Percentiles rank a stretch among this genome's conserved stretches.
Conservation (phyloP, 2,888 invertebrate species). For the Brachycybe producta region DNA sequence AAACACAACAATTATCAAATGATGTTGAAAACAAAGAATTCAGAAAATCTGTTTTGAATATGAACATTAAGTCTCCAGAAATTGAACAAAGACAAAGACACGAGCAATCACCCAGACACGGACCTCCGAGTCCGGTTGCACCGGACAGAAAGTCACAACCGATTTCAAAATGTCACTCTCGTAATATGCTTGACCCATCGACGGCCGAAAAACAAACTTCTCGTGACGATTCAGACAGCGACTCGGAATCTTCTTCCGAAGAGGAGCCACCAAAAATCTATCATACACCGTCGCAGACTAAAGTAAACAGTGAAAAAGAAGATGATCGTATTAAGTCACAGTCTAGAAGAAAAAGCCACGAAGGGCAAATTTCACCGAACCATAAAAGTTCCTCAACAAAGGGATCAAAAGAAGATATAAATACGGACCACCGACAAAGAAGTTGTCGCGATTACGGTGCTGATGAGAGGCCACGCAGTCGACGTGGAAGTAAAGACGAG, state of each 20-base stretch:
- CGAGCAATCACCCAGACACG: not conserved
- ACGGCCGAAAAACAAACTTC: no score
- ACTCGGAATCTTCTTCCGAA: not conserved
- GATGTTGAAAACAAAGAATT: slow-evolving; percentile 13
- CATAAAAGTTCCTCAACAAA: not conserved
- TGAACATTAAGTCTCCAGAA: not conserved
- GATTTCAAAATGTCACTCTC: not conserved
- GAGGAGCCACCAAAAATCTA: not conserved
- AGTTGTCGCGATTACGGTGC: not conserved
- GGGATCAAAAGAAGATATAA: slow-evolving; percentile 1
- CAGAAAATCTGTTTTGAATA: slow-evolving; percentile 14
- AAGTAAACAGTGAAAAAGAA: not conserved
- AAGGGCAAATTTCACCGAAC: not conserved
- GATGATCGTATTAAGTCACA: slow-evolving; percentile 2
- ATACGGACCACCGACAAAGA: not conserved
- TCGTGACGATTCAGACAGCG: no score
- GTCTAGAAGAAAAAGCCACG: slow-evolving; percentile 1
- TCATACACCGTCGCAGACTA: not conserved
- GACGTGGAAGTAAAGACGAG: not conserved
- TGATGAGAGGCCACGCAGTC: not conserved
- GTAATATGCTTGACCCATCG: not conserved
- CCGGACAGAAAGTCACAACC: not conserved
- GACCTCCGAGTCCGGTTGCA: not conserved
- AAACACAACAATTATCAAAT: not conserved
- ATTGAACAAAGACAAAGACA: not conserved